Base-by-base conservation (phyloP, 1,140 invertebrate genomes). In the Nasonia giraulti region DNA sequence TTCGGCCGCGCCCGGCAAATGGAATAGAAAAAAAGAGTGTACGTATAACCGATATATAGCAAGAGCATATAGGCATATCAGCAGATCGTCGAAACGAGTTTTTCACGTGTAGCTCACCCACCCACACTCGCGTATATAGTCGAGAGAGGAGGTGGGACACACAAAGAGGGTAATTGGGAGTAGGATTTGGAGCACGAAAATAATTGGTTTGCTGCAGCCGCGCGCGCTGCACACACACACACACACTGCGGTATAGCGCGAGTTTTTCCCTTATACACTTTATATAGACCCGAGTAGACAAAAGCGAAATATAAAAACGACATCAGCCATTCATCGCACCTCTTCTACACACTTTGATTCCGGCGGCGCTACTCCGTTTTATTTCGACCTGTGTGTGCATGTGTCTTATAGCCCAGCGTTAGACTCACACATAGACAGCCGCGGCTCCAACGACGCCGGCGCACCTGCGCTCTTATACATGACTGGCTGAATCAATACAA, bases 121-220 rank as follows among this genome's bases (percentile, higher is more conserved):
- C 7, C 27, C 2, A 31, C 5, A 31, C 27, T 27, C 17, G 27
- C 68, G 68, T 7, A 31, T 17, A 69, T 2, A 31, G 10, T 1
- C 40, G 40, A 44, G 10, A n/a, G 27, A 33, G 27, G 31, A 71
- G 55, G 55, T 27, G 31, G 0, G 17, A 33, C 33, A 23, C 44
- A 55, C 71, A 33, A 55, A 74, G 74, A 47, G 76, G 80, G 87
- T 91, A 91, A 92, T 92, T 91, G 89, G 89, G 87, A 90, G 89
- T 88, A 88, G 88, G 88, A 91, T 91, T 90, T 90, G 88, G 90
- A 92, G 90, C 90, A 91, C 88, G 89, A 89, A 91, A 92, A 90
- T 91, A 91, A 92, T 92, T 92, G 90, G 86, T 91, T 91, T 88
- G 86, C 86, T 87, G 82, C 85, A 47, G 80, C 79, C 76, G 86